Evolutionary conservation across 2,888 invertebrate species (phyloP).

Genomic region (Pyrocoelia pectoralis): DNA sequence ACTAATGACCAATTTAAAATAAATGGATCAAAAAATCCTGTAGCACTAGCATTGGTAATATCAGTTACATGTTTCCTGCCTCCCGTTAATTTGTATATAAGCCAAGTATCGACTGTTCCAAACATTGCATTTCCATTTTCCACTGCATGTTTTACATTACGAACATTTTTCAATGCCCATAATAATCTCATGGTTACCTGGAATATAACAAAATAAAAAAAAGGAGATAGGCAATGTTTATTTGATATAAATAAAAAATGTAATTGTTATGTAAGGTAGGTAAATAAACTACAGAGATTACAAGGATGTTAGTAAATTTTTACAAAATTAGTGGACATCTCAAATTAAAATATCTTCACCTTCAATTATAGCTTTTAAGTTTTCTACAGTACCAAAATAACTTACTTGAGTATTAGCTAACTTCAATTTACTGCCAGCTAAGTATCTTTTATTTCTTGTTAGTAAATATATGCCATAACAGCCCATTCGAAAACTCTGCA

Average conservation of each 20-base stretch:
- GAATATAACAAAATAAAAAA: too few species aligned
- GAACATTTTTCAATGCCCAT: conserved; percentile 80
- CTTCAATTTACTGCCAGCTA: conserved; percentile 85
- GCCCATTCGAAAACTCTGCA: conserved; percentile 66
- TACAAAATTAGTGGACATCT: too few species aligned
- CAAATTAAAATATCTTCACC: too few species aligned
- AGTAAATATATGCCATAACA: conserved; percentile 76
- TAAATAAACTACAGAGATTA: too few species aligned
- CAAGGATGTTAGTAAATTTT: too few species aligned
- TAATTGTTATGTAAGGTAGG: too few species aligned
- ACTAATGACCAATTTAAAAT: conserved; percentile 83
- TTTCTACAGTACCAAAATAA: too few species aligned
- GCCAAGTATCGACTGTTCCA: conserved; percentile 93
- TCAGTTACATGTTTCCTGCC: conserved; percentile 80
- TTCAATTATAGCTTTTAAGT: too few species aligned
- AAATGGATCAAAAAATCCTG: conserved; percentile 94
- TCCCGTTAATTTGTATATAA: conserved; percentile 81
- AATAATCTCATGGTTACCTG: conserved; percentile 80
- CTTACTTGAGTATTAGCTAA: conserved; percentile 86
- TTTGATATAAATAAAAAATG: too few species aligned
- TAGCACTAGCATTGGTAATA: conserved; percentile 89
- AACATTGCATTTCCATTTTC: conserved; percentile 74
- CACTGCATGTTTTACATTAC: conserved; percentile 72
- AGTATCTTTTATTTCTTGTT: conserved; percentile 81
- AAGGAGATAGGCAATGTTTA: conserved; percentile 5